These are phyloP conservation scores for Notamacropus eugenii DNA, from an alignment of 2,797 vertebrate genomes.

Conservation along the genomic window DNA sequence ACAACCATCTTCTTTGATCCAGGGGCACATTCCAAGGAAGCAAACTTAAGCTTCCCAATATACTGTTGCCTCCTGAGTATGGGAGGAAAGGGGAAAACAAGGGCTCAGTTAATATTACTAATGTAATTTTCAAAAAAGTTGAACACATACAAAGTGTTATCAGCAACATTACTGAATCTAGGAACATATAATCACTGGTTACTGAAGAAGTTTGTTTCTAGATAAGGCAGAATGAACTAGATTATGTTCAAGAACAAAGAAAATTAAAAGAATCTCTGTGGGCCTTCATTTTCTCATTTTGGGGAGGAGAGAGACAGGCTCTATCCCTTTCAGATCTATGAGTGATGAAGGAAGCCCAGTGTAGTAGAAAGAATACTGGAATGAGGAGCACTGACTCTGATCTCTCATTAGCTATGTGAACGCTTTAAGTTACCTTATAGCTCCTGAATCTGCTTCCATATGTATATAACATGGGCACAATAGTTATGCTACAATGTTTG, in stretches of 20 bases:
- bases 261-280: neutral
- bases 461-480: neutral
- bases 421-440: neutral
- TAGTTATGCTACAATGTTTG: neutral
- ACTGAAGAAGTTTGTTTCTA: neutral
- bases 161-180: neutral
- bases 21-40: conserved; percentile 91
- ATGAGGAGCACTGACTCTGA: neutral
- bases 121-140: neutral
- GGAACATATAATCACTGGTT: neutral
- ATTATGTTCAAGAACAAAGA: neutral
- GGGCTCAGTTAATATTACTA: neutral
- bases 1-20: conserved; percentile 95
- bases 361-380: neutral
- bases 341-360: neutral
- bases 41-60: conserved; percentile 94
- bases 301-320: neutral
- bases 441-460: neutral
- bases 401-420: neutral
- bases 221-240: conserved; percentile 4
- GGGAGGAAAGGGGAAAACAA: neutral
- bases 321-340: neutral
- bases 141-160: neutral
- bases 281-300: neutral
- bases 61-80: conserved; percentile 94